Percentiles rank a stretch among this genome's conserved stretches.
phyloP scores from a whole-genome alignment of 1,140 invertebrate genomes.

The Drosophila oshimai region DNA sequence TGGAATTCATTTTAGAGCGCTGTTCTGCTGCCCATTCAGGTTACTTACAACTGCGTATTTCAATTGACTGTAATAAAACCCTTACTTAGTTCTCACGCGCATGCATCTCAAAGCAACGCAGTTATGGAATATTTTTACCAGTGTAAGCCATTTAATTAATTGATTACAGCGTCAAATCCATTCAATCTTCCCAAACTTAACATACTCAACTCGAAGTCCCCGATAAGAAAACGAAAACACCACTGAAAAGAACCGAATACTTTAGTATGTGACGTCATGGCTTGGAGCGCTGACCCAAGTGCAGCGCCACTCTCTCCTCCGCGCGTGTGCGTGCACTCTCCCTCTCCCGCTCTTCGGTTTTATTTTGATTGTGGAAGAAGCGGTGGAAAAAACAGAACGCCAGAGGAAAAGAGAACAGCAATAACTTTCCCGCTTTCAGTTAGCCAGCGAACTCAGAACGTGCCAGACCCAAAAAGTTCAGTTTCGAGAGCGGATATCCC shows the following conservation, averaged over 20 bases:
- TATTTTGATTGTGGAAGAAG: not conserved
- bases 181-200: not conserved
- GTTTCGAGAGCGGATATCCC: constrained; percentile 23
- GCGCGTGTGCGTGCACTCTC: constrained; percentile 42
- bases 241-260: not conserved
- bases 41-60: no score
- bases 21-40: no score
- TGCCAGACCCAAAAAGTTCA: constrained; percentile 42
- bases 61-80: no score
- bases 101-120: no score
- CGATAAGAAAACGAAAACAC: not conserved
- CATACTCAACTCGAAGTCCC: no score
- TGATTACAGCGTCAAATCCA: no score
- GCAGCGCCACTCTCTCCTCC: constrained; percentile 19
- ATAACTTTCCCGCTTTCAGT: constrained; percentile 65
- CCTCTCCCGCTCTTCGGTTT: constrained; percentile 5
- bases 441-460: constrained; percentile 62
- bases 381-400: constrained; percentile 1
- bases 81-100: no score
- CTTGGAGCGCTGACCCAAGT: constrained; percentile 26
- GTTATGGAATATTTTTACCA: no score
- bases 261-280: constrained; percentile 63
- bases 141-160: no score
- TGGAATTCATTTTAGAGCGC: no score
- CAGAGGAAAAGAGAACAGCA: constrained; percentile 32